These are phyloP conservation scores for Merops nubicus DNA, from an alignment of 2,113 vertebrate species.

Conservation along the genomic window DNA sequence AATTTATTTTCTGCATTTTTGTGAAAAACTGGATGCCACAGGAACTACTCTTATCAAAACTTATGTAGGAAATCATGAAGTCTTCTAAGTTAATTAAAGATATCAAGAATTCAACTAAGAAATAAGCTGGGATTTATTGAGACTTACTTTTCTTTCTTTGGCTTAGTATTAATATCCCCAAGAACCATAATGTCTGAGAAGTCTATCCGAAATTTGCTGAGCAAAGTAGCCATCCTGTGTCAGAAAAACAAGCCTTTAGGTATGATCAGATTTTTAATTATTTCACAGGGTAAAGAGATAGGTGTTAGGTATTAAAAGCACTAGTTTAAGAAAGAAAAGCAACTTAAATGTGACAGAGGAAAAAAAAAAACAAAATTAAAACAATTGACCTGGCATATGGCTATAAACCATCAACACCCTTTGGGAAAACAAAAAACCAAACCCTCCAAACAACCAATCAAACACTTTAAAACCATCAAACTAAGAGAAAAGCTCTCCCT, in stretches of 20 bases:
- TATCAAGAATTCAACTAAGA: background rate
- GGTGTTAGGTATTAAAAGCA: background rate
- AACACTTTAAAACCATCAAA: background rate
- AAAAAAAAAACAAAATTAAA: background rate
- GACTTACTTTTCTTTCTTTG: slow-evolving; percentile 95
- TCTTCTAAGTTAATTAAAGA: background rate
- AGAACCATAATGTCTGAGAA: slow-evolving; percentile 97
- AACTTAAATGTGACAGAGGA: background rate
- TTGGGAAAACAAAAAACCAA: background rate
- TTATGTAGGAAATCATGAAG: accelerated
- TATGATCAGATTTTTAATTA: background rate
- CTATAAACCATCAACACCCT: background rate
- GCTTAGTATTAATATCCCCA: slow-evolving; percentile 97
- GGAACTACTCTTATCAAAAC: background rate
- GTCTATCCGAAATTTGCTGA: slow-evolving; percentile 99
- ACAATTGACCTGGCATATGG: accelerated
- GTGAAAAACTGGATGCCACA: background rate
- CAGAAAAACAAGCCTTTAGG: background rate
- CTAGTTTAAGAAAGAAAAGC: background rate
- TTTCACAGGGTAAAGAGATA: background rate
- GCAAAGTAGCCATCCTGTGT: slow-evolving; percentile 93
- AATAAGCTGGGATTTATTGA: background rate
- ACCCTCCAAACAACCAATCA: background rate
- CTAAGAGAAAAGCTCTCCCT: background rate
- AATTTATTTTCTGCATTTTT: background rate